Base-by-base conservation (phyloP, 2,888 invertebrate genomes). In the Criorhina ranunculi region DNA sequence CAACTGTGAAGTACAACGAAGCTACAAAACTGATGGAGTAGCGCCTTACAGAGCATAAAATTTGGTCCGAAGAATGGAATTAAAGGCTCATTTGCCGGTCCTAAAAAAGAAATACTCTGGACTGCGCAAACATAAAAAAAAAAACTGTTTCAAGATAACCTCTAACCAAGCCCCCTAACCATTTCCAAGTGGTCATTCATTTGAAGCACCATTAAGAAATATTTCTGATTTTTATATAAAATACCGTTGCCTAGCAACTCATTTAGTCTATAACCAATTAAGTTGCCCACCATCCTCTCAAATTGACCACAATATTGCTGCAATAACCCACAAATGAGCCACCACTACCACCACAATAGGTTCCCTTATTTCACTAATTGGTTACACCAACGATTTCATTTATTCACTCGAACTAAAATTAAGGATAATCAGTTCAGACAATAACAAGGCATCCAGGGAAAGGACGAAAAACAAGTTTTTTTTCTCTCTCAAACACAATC, bases 291-390 rank as follows among this genome's bases (percentile, higher is more conserved):
- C 35, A 9, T 31, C 12, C 11, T 1, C 35, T 11, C 57, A 9
- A 57, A 15, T 24, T 15, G 24, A 79, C 73, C 73, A n/a, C 73
- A 51, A 44, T 19, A 60, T 44, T 64, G 17, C 44, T 17, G 29
- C 55, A 24, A 19, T 66, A 35, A 59, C 44, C 72, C 73, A 60
- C 66, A 79, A 73, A 66, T 59, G 46, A 51, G 35, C n/a, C n/a
- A 24, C 24, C 24, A 66, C 64, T 51, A 24, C 24, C 17, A 75
- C 53, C 64, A 46, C 64, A 75, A 75, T 37, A 44, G 46, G 46
- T 64, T 66, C 46, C n/a, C 55, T 64, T 29, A 70, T 59, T 67
- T 5, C 53, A 55, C 60, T 77, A 79, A 79, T 79, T 79, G 66
- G 57, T 12, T 40, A 60, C n/a, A n/a, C 24, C 46, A 62, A 24